These are phyloP conservation scores for Lordiphosa clarofinis DNA, from an alignment of 1,140 invertebrate genomes.

Conservation along the genomic window DNA sequence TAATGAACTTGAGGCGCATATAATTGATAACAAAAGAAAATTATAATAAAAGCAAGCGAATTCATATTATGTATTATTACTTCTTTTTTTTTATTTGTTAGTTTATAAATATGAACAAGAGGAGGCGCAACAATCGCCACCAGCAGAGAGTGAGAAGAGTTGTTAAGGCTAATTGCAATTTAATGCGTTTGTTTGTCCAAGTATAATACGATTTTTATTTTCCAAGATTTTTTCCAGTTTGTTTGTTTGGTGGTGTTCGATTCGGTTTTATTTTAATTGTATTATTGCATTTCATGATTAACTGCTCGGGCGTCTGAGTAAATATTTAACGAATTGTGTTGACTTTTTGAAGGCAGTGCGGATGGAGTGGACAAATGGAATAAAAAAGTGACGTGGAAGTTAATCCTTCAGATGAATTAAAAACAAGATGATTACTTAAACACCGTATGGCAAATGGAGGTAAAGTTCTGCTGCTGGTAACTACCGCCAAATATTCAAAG, in stretches of 20 bases:
- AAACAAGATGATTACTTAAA: neutral
- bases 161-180: slow-evolving; percentile 62
- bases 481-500: too few species aligned
- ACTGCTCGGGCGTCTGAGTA: slow-evolving; percentile 18
- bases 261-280: slow-evolving; percentile 33
- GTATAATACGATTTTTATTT: slow-evolving; percentile 49
- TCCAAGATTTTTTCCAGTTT: slow-evolving; percentile 6
- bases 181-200: slow-evolving; percentile 66
- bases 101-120: slow-evolving; percentile 40
- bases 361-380: neutral
- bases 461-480: too few species aligned
- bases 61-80: slow-evolving; percentile 13
- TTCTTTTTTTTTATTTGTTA: slow-evolving; percentile 31
- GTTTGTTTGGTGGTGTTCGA: slow-evolving; percentile 22
- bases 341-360: neutral
- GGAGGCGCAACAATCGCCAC: slow-evolving; percentile 8
- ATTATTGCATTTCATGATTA: slow-evolving; percentile 48
- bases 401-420: too few species aligned
- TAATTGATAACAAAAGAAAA: slow-evolving; percentile 68
- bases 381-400: neutral
- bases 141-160: slow-evolving; percentile 29
- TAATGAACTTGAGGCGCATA: slow-evolving; percentile 68
- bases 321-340: slow-evolving; percentile 23
- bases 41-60: slow-evolving; percentile 34
- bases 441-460: neutral